Conservation (phyloP, 2,113 vertebrate species). For the Lampris incognitus region DNA sequence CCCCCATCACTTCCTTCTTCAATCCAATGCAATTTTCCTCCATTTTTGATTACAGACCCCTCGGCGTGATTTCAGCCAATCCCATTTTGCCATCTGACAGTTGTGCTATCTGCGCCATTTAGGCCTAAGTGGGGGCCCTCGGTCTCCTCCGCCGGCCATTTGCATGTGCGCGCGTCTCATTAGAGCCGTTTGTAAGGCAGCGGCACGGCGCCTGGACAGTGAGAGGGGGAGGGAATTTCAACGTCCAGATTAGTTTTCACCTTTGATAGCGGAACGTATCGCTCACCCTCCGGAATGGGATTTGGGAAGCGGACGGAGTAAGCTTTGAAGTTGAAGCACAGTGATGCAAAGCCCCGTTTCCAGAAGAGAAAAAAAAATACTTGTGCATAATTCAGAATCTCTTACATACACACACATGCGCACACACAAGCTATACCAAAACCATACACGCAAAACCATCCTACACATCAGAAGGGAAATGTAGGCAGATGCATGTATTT, state of each 20-base stretch:
- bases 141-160: constrained; percentile 53
- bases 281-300: constrained; percentile 49
- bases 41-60: constrained; percentile 73
- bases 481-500: not conserved
- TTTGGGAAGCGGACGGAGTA: constrained; percentile 20
- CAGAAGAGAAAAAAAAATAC: not conserved
- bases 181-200: constrained; percentile 48
- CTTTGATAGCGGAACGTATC: constrained; percentile 63
- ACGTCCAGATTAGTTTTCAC: constrained; percentile 71
- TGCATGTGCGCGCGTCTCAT: constrained; percentile 71
- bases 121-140: constrained; percentile 64
- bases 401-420: constrained; percentile 10
- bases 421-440: not conserved
- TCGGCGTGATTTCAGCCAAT: constrained; percentile 52
- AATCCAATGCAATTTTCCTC: constrained; percentile 53
- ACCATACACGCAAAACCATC: not conserved
- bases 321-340: constrained; percentile 43
- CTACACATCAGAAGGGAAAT: constrained; percentile 3
- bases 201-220: constrained; percentile 22
- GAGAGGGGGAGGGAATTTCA: constrained; percentile 31
- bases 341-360: constrained; percentile 22
- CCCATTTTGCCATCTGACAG: constrained; percentile 71
- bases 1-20: not conserved
- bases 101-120: constrained; percentile 69
- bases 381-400: constrained; percentile 10